phyloP scores from a whole-genome alignment of 2,797 vertebrate species.

The Scolopax bukidnonensis region DNA sequence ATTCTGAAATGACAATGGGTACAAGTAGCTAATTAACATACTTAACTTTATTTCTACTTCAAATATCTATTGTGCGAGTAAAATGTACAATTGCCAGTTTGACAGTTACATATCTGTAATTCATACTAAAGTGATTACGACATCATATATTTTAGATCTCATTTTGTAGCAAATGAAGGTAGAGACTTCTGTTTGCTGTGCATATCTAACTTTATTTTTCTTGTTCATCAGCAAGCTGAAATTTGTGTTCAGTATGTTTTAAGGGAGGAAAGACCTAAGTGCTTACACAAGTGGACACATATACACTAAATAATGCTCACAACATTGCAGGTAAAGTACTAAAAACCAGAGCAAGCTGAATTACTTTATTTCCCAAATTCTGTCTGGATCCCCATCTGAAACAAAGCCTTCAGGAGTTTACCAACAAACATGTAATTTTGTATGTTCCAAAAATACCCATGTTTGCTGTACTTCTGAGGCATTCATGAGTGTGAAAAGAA shows the following conservation, averaged over 20 bases:
- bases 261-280: neutral
- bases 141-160: neutral
- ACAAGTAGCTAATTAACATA: slow-evolving; percentile 48
- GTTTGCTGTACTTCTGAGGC: neutral
- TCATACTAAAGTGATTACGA: neutral
- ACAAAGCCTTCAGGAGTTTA: neutral
- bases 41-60: slow-evolving; percentile 49
- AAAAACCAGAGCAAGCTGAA: neutral
- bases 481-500: neutral
- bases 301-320: neutral
- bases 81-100: neutral
- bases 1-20: slow-evolving; percentile 35
- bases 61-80: slow-evolving; percentile 5
- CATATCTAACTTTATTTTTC: neutral
- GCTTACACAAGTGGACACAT: rapidly evolving
- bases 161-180: neutral
- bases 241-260: neutral
- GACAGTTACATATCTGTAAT: neutral
- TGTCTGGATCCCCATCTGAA: neutral
- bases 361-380: neutral
- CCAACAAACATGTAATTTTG: neutral
- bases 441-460: neutral
- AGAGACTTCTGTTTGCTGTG: neutral
- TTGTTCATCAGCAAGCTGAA: neutral
- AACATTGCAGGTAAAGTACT: neutral